A percentile compares a stretch with the other conserved stretches of the same genome.
phyloP scores from a whole-genome alignment of 2,888 invertebrate genomes.

The Orthonychiurus folsomi region DNA sequence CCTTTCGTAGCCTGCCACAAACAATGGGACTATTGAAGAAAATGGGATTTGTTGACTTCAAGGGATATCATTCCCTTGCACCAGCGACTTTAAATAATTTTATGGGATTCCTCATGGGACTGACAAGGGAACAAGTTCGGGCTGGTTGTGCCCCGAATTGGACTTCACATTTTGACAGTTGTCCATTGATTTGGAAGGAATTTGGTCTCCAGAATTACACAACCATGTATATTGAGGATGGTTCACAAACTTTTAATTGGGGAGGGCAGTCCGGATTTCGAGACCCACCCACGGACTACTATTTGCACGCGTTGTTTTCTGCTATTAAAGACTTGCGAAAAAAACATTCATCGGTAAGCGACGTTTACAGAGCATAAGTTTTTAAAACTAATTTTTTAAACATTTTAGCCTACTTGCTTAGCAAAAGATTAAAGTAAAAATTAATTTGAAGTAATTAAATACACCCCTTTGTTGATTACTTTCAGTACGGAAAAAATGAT shows the following conservation, averaged over 20 bases:
- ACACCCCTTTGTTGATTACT: not conserved
- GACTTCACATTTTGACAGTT: conserved; percentile 53
- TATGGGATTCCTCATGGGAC: conserved; percentile 68
- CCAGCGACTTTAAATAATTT: conserved; percentile 76
- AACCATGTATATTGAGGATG: conserved; percentile 73
- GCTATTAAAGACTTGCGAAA: conserved; percentile 42
- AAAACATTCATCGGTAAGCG: not conserved
- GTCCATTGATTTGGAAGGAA: conserved; percentile 66
- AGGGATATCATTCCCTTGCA: too few relatives aligned
- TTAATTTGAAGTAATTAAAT: not conserved
- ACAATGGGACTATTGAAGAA: conserved; percentile 59
- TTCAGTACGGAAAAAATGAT: not conserved
- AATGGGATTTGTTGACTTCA: conserved; percentile 59
- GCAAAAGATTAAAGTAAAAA: not conserved
- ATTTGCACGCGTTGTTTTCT: conserved; percentile 62
- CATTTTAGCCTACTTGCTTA: not conserved
- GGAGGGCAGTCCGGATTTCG: conserved; percentile 58
- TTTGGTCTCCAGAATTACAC: conserved; percentile 61
- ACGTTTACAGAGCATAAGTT: not conserved
- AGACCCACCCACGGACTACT: conserved; percentile 68
- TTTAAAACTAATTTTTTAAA: not conserved
- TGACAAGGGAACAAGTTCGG: conserved; percentile 38
- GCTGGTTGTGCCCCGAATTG: conserved; percentile 31
- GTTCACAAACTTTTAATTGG: conserved; percentile 61
- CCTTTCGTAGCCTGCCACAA: conserved; percentile 62